Conservation (phyloP, 2,113 vertebrate species). For the Mionectes macconnelli region DNA sequence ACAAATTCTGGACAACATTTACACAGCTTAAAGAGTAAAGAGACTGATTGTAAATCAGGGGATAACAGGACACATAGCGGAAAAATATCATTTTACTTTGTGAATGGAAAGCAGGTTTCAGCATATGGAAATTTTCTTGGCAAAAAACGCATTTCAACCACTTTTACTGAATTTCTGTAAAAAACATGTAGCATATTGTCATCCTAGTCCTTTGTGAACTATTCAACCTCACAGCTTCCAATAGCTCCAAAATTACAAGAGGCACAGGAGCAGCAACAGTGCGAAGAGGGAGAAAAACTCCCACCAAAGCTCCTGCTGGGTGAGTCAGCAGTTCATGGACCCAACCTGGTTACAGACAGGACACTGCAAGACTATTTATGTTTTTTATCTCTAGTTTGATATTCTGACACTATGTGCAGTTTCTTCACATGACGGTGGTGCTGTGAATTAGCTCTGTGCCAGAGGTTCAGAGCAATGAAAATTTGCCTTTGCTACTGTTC, state of each 20-base stretch:
- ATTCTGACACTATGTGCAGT: background rate
- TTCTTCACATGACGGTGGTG: background rate
- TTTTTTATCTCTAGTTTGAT: background rate
- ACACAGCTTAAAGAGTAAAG: background rate
- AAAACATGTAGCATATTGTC: background rate
- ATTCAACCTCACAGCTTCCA: background rate
- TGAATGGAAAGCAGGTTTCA: background rate
- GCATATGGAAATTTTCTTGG: background rate
- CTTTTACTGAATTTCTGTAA: background rate
- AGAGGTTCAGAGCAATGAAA: background rate
- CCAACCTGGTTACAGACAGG: accelerated
- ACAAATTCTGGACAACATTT: background rate
- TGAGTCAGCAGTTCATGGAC: background rate
- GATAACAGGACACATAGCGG: background rate
- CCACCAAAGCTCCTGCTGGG: background rate
- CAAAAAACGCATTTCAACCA: background rate
- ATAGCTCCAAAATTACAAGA: background rate
- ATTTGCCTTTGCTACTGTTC: background rate
- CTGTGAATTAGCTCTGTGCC: background rate
- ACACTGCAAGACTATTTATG: background rate
- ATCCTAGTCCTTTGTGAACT: background rate
- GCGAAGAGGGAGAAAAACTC: background rate
- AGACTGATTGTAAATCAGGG: background rate
- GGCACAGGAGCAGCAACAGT: background rate
- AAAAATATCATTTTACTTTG: background rate